A percentile compares a stretch with the other conserved stretches of the same genome.
Conservation (phyloP, 2,113 vertebrate genomes). For the Struthio camelus region DNA sequence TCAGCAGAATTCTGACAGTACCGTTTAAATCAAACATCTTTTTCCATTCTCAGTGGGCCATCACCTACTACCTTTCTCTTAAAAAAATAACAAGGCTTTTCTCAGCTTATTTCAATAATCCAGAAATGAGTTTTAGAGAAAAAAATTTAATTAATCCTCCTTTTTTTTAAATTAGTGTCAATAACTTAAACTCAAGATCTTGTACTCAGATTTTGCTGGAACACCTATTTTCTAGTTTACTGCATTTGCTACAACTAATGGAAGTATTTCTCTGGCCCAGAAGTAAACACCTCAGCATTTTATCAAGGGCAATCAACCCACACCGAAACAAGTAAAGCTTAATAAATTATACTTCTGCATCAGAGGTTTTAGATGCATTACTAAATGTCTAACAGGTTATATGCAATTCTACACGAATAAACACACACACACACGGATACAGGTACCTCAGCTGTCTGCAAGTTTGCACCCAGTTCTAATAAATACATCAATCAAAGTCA, state of each 20-base stretch:
- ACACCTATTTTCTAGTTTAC: not conserved
- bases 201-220: not conserved
- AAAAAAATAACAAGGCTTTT: not conserved
- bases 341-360: not conserved
- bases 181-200: not conserved
- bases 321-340: not conserved
- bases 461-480: not conserved
- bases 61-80: not conserved
- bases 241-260: not conserved
- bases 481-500: not conserved
- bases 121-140: not conserved
- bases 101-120: not conserved
- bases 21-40: not conserved
- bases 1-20: not conserved
- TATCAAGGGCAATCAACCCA: not conserved
- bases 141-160: not conserved
- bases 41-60: not conserved
- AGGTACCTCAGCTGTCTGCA: not conserved
- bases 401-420: not conserved
- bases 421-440: not conserved
- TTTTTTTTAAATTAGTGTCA: not conserved
- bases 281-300: not conserved
- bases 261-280: not conserved
- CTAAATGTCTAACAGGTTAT: not conserved
- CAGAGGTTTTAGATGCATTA: not conserved